These are phyloP conservation scores for Conger conger DNA, from an alignment of 2,113 vertebrate genomes.

Conservation along the genomic window DNA sequence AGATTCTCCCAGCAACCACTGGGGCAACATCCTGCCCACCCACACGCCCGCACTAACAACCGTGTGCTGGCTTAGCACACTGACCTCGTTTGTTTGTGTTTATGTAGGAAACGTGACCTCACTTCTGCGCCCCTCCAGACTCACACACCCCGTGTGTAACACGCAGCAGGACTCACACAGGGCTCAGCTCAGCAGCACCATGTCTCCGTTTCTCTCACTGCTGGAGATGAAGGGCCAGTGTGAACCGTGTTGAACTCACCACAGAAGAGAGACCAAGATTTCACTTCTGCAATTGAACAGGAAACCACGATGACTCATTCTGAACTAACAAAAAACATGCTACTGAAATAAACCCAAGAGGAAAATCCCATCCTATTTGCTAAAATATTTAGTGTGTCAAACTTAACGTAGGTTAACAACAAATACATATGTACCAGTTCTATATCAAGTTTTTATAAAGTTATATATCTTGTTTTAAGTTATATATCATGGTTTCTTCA, in stretches of 20 bases:
- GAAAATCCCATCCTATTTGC: not conserved
- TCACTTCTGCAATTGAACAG: not conserved
- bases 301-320: not conserved
- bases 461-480: not conserved
- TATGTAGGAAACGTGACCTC: constrained; percentile 39
- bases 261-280: not conserved
- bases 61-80: constrained; percentile 17
- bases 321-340: not conserved
- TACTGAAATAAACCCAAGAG: not conserved
- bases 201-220: not conserved
- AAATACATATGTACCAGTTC: not conserved
- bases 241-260: not conserved
- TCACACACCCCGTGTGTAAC: constrained; percentile 2
- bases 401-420: not conserved
- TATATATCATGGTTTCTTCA: not conserved
- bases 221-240: not conserved
- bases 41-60: not conserved
- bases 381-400: not conserved
- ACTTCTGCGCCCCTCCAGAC: constrained; percentile 23
- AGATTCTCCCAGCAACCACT: not conserved
- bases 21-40: not conserved
- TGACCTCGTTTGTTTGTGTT: constrained; percentile 36
- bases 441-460: not conserved
- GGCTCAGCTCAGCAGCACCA: not conserved
- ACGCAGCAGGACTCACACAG: not conserved